Evolutionary conservation across 2,113 vertebrate species (phyloP), one percentile per base, ranked within the genome.

Genomic region (Gambusia holbrooki): DNA sequence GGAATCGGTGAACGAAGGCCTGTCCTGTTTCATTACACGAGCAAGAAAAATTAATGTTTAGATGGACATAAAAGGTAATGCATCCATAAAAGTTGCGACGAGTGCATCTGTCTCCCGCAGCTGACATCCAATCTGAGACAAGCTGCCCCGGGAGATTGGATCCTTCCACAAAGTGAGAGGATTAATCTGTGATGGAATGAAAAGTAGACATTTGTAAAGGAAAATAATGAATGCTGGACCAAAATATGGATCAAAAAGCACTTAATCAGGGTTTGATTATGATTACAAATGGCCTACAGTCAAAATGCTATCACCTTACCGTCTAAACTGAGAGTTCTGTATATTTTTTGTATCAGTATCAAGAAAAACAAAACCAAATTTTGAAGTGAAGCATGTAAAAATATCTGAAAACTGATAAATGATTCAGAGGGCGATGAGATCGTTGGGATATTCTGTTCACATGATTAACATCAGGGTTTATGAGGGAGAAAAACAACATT

Each of bases 41-140:
- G 74, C 80, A 86, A 89, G 92, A 93, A 88, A 83, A 90, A 93
- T 92, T 82, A 76, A 83, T 86, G 89, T 92, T 93, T 87, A 88
- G 88, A 88, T 82, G 87, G 87, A 92, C 89, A 89, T 91, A 90
- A 92, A 93, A 92, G 84, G 80, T 91, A 51, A 82, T 85, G 89
- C 87, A 93, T 96, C 93, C 91, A 92, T 95, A 95, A 95, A 92
- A 90, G 85, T 87, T 68, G 83, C 87, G 70, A 94, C 94, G 93
- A 93, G 94, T 84, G 87, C 93, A 90, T 90, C 94, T 94, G 94
- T 94, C 93, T 88, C 86, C 86, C 78, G 30, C 42, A 74, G 89
- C 94, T 89, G 89, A 95, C 92, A 76, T 69, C 90, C 81, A 84
- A 84, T 93, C 92, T 93, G 92, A 94, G 92, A 93, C 81, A 84